Conservation (phyloP, 2,888 invertebrate genomes). For the Polia nebulosa region DNA sequence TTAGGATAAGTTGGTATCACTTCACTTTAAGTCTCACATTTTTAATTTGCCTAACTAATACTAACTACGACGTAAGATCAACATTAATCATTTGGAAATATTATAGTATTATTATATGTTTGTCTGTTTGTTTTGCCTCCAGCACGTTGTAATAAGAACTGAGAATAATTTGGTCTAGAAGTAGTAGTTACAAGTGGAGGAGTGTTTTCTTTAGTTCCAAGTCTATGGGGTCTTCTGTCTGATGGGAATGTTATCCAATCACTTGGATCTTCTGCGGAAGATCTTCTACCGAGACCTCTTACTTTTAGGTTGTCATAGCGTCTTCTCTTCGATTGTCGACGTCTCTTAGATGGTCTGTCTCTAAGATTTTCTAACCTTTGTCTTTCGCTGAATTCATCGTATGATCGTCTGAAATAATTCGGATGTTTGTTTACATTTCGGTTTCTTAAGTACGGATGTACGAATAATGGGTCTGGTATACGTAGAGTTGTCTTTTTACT, state of each 20-base stretch:
- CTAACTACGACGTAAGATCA: background rate
- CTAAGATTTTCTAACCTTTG: background rate
- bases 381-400: background rate
- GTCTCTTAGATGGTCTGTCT: background rate
- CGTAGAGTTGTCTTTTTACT: background rate
- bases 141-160: background rate
- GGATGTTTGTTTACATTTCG: slow-evolving; percentile 18
- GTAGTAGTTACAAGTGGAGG: background rate
- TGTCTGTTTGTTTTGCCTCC: background rate
- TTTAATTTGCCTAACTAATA: background rate
- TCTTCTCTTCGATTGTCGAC: slow-evolving; percentile 2
- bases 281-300: background rate
- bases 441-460: slow-evolving; percentile 21
- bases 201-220: background rate
- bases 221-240: background rate
- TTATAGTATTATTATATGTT: slow-evolving; percentile 19
- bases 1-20: background rate
- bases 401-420: background rate
- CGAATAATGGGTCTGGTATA: slow-evolving; percentile 9
- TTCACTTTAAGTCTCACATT: background rate
- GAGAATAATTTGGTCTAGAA: background rate
- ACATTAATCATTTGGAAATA: slow-evolving; percentile 10
- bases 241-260: slow-evolving; percentile 11
- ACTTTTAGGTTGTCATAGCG: background rate
- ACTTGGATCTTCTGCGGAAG: background rate